These are phyloP conservation scores for Luidia sarsii DNA, from an alignment of 53 echinoderm and acorn worm species.

Conservation along the genomic window DNA sequence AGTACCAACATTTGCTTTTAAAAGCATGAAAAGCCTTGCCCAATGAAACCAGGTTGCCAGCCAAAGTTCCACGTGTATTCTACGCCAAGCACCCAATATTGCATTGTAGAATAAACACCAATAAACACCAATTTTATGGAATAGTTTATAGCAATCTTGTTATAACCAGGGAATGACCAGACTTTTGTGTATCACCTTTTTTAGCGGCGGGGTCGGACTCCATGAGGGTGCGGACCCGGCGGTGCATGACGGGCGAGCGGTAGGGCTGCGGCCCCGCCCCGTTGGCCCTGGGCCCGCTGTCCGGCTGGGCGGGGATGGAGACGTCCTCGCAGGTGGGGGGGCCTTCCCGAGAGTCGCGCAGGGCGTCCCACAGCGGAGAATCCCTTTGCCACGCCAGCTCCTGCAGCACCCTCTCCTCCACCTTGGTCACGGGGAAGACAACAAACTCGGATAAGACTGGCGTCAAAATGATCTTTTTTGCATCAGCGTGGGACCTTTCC, in stretches of 20 bases:
- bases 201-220: slow-evolving; percentile 38
- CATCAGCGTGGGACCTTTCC: too few species aligned
- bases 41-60: too few species aligned
- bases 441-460: too few species aligned
- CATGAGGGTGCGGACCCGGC: slow-evolving; percentile 72
- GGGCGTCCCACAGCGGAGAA: slow-evolving; percentile 88
- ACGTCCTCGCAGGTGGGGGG: slow-evolving; percentile 90
- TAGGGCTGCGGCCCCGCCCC: slow-evolving; percentile 30
- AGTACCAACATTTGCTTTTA: too few species aligned
- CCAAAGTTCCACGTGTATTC: too few species aligned
- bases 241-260: slow-evolving; percentile 77
- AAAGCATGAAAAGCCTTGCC: too few species aligned
- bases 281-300: not conserved
- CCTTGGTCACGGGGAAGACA: too few species aligned
- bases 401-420: slow-evolving; percentile 89
- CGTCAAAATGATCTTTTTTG: too few species aligned
- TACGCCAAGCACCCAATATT: too few species aligned
- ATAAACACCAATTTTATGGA: too few species aligned
- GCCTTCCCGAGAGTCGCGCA: slow-evolving; percentile 65
- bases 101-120: too few species aligned
- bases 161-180: too few species aligned
- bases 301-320: slow-evolving; percentile 37
- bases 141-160: not conserved
- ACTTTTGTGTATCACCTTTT: slow-evolving; percentile 71
- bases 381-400: slow-evolving; percentile 80